phyloP scores from a whole-genome alignment of 2,888 invertebrate species.

The Penaeus monodon region DNA sequence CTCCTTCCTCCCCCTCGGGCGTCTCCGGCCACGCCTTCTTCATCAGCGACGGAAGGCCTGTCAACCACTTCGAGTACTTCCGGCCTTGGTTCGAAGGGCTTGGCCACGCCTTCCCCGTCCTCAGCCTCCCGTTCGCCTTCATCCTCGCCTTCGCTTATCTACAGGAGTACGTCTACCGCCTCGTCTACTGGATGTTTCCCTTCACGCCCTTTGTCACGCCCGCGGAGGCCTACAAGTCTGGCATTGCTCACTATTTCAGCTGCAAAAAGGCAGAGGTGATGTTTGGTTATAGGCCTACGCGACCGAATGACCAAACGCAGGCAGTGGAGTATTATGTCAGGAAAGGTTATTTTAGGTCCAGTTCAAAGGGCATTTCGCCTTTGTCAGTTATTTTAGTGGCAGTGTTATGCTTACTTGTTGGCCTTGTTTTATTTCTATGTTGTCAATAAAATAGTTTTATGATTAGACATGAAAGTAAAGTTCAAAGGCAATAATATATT shows the following conservation, averaged over 20 bases:
- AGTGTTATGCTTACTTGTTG: too few relatives aligned
- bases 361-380: too few relatives aligned
- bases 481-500: too few relatives aligned
- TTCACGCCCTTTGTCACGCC: slow-evolving; percentile 37
- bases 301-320: slow-evolving; percentile 38
- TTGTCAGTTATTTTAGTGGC: too few relatives aligned
- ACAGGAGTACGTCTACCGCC: slow-evolving; percentile 17
- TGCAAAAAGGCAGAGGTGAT: slow-evolving; percentile 3
- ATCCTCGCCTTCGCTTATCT: slow-evolving; percentile 24
- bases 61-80: slow-evolving; percentile 39
- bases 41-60: slow-evolving; percentile 29
- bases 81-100: slow-evolving; percentile 33
- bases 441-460: too few relatives aligned
- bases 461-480: too few relatives aligned
- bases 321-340: slow-evolving; percentile 22
- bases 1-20: not conserved
- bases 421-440: too few relatives aligned
- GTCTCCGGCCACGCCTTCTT: slow-evolving; percentile 35
- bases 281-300: slow-evolving; percentile 28
- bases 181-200: slow-evolving; percentile 20
- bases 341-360: too few relatives aligned
- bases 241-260: slow-evolving; percentile 32
- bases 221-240: slow-evolving; percentile 34
- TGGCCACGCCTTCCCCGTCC: slow-evolving; percentile 22
- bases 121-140: slow-evolving; percentile 18